Percentiles rank a stretch among this genome's conserved stretches.
These are phyloP conservation scores for Hesperia comma DNA, from an alignment of 2,888 invertebrate species.

Conservation along the genomic window DNA sequence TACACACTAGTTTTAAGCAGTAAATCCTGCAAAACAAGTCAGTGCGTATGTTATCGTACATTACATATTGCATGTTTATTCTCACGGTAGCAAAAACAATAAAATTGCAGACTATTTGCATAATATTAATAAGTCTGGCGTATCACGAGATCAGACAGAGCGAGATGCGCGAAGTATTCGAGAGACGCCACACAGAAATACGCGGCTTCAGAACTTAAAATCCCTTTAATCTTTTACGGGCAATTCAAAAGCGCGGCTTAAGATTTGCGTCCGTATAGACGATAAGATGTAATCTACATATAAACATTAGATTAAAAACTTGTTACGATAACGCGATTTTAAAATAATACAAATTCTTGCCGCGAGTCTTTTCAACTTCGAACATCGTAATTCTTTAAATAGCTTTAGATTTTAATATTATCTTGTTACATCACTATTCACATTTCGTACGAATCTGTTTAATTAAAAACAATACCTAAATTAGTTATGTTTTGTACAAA, in stretches of 20 bases:
- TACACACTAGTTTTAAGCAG: not conserved
- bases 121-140: slow-evolving; percentile 25
- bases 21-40: not conserved
- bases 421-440: too few species aligned
- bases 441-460: too few species aligned
- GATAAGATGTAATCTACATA: slow-evolving; percentile 10
- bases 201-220: slow-evolving; percentile 36
- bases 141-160: slow-evolving; percentile 19
- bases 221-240: slow-evolving; percentile 46
- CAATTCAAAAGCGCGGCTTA: slow-evolving; percentile 45
- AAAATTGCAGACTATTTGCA: slow-evolving; percentile 31
- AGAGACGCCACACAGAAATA: slow-evolving; percentile 28
- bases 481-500: too few species aligned
- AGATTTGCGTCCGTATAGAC: slow-evolving; percentile 8
- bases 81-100: slow-evolving; percentile 28
- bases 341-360: not conserved
- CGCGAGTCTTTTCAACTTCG: not conserved
- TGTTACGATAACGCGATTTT: not conserved
- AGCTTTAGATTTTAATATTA: too few species aligned
- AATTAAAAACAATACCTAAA: too few species aligned
- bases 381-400: too few species aligned
- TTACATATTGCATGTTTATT: slow-evolving; percentile 11
- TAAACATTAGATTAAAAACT: slow-evolving; percentile 29
- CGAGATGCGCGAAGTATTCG: slow-evolving; percentile 24
- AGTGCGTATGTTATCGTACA: not conserved